Conservation (phyloP, 2,113 vertebrate species). For the Hemiscyllium ocellatum region DNA sequence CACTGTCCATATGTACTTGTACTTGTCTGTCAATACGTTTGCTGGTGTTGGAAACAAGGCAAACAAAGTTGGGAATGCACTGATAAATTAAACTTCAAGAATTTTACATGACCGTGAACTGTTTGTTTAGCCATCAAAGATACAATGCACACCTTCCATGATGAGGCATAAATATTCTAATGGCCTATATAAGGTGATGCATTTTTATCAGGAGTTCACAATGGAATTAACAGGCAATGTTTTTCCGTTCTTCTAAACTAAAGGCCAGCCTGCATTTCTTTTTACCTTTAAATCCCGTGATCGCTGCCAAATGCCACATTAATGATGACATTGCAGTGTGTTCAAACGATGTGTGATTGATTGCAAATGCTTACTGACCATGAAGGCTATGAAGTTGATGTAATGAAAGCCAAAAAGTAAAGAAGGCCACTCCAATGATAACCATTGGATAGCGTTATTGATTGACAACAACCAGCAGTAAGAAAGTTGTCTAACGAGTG, state of each 20-base stretch:
- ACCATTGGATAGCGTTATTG: too few relatives aligned
- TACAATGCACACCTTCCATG: background rate
- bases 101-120: background rate
- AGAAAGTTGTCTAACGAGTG: too few relatives aligned
- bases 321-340: background rate
- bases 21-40: background rate
- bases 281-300: background rate
- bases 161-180: background rate
- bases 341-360: too few relatives aligned
- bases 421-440: too few relatives aligned
- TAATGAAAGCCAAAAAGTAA: background rate
- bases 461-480: too few relatives aligned
- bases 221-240: background rate
- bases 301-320: background rate
- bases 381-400: background rate
- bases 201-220: background rate
- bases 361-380: too few relatives aligned
- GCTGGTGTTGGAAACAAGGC: background rate
- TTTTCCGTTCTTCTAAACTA: background rate
- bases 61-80: background rate
- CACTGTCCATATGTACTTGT: background rate
- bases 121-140: background rate
- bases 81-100: background rate
- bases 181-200: background rate
- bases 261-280: background rate